Evolutionary conservation across 2,797 vertebrate species (phyloP).

Genomic region (Pseudochirops corinnae): DNA sequence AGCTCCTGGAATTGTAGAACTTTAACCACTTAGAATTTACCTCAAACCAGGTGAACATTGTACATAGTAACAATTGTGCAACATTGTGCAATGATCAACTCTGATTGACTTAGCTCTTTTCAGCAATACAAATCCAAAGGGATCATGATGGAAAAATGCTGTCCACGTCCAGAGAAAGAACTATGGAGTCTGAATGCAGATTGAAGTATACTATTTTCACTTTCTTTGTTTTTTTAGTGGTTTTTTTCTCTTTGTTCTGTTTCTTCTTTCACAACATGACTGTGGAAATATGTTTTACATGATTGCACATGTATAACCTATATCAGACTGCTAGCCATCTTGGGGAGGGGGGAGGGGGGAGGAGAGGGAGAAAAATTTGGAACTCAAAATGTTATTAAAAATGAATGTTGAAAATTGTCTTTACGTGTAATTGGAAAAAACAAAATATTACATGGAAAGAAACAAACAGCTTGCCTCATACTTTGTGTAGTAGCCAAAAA

Average conservation of each 20-base stretch:
- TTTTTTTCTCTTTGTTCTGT: neutral
- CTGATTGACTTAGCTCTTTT: neutral
- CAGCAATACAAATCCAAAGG: neutral
- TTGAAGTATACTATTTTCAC: neutral
- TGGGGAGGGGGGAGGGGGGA: neutral
- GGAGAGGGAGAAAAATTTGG: neutral
- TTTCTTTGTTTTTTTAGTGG: neutral
- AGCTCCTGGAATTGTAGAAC: neutral
- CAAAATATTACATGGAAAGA: neutral
- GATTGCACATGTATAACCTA: too few species aligned
- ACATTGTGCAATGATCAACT: neutral
- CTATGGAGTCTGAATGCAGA: neutral
- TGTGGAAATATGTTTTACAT: neutral
- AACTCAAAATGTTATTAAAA: neutral
- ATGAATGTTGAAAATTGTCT: neutral
- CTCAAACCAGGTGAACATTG: neutral
- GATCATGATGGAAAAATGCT: neutral
- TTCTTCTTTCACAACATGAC: neutral
- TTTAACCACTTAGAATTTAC: neutral
- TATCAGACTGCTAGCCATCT: too few species aligned
- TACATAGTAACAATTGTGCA: neutral
- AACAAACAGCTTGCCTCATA: neutral
- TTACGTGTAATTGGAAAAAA: neutral
- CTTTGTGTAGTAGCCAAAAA: neutral
- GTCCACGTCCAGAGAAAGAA: neutral